phyloP scores from a whole-genome alignment of 2,888 invertebrate genomes.

The Scrobipalpa costella region DNA sequence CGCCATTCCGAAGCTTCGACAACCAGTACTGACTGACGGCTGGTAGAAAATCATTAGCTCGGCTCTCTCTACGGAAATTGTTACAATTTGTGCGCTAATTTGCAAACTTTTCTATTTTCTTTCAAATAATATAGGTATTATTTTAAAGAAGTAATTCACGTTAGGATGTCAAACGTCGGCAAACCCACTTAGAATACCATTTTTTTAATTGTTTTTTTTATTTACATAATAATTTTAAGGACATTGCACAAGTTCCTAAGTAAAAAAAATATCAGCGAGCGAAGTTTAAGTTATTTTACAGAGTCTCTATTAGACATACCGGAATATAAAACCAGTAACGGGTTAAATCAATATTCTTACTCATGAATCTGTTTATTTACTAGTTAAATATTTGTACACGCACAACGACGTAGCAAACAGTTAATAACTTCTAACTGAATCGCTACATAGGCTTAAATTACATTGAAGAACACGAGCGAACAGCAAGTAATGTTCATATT shows the following conservation, averaged over 20 bases:
- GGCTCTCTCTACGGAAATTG: constrained; percentile 18
- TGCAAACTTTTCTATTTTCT: constrained; percentile 16
- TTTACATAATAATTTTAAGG: too few species aligned
- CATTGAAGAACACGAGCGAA: neutral
- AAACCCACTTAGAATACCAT: too few species aligned
- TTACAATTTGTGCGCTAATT: constrained; percentile 15
- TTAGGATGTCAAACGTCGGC: too few species aligned
- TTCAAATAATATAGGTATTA: neutral
- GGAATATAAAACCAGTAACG: too few species aligned
- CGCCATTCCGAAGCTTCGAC: neutral
- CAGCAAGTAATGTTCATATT: constrained; percentile 17
- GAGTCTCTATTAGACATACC: too few species aligned
- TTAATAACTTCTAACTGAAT: neutral
- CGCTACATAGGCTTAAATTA: neutral
- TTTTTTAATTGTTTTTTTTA: too few species aligned
- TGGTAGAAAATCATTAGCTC: constrained; percentile 15
- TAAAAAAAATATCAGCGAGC: too few species aligned
- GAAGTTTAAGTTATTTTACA: too few species aligned
- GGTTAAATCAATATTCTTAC: too few species aligned
- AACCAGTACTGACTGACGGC: neutral
- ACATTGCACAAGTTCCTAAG: too few species aligned
- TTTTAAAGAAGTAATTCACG: too few species aligned
- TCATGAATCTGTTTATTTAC: neutral
- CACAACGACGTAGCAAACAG: neutral
- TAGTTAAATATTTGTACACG: neutral